Conservation (phyloP, 64 coral and sea anemone species). For the Actinia tenebrosa region DNA sequence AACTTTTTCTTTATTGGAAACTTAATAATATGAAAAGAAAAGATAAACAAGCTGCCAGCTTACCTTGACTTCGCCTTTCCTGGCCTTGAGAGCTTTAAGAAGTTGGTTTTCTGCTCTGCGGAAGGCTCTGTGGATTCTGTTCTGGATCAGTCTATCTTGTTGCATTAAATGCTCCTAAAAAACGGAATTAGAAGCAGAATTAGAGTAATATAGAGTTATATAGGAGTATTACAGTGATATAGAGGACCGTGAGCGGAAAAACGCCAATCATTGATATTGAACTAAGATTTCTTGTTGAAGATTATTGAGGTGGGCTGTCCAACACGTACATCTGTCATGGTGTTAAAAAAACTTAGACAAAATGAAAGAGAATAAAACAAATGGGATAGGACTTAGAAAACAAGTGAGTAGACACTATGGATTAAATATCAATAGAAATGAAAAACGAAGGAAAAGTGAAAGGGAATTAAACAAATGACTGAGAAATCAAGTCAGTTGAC, state of each 20-base stretch:
- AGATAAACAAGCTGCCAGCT: neutral
- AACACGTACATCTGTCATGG: neutral
- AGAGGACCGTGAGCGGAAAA: neutral
- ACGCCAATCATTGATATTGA: neutral
- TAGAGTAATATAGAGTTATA: neutral
- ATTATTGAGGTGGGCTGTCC: neutral
- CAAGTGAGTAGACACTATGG: too few species aligned
- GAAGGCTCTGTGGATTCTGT: conserved; percentile 94
- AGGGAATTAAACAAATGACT: too few species aligned
- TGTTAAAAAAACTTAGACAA: neutral
- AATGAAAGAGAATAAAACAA: neutral
- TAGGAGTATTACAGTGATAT: neutral
- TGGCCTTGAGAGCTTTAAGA: conserved; percentile 83
- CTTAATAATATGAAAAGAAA: neutral
- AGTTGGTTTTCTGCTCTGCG: conserved; percentile 85
- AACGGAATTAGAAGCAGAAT: neutral
- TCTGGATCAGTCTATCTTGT: conserved; percentile 85
- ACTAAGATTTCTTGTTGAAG: neutral
- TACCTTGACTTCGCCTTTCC: conserved; percentile 98
- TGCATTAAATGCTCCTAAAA: conserved; percentile 96
- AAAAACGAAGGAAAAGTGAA: too few species aligned
- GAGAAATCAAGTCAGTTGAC: too few species aligned
- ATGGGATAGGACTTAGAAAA: neutral
- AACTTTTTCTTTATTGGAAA: neutral
- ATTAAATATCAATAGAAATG: too few species aligned